phyloP scores from a whole-genome alignment of 2,888 invertebrate species.

The Maniola hyperantus region DNA sequence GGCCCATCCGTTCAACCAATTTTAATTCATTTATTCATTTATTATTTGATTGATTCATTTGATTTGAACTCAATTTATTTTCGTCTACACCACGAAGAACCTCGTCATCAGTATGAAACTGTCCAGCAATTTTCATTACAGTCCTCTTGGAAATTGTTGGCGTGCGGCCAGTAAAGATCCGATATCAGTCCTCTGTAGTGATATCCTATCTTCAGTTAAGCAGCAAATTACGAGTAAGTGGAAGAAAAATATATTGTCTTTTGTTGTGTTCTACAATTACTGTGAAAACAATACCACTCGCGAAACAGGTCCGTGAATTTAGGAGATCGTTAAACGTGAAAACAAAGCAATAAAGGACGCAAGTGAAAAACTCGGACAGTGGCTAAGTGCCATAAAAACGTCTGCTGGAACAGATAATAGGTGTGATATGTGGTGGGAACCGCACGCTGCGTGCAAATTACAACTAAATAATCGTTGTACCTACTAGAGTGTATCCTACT shows the following conservation, averaged over 20 bases:
- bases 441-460: background rate
- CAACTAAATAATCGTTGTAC: background rate
- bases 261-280: background rate
- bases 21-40: no score
- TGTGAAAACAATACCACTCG: background rate
- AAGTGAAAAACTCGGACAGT: constrained; percentile 26
- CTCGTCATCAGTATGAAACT: no score
- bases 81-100: no score
- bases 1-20: no score
- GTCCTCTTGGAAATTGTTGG: no score
- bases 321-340: constrained; percentile 31
- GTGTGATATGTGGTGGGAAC: constrained; percentile 18
- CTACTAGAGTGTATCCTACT: background rate
- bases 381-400: constrained; percentile 19
- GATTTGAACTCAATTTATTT: no score
- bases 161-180: no score
- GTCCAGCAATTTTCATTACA: no score
- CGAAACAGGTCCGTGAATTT: constrained; percentile 27
- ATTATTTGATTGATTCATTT: no score
- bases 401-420: constrained; percentile 7
- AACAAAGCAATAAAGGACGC: constrained; percentile 30
- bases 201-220: no score
- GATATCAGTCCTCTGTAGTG: no score
- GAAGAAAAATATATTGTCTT: background rate
- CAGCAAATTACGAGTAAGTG: no score